Conservation (phyloP, 2,888 invertebrate species). For the Ectemnius cavifrons region DNA sequence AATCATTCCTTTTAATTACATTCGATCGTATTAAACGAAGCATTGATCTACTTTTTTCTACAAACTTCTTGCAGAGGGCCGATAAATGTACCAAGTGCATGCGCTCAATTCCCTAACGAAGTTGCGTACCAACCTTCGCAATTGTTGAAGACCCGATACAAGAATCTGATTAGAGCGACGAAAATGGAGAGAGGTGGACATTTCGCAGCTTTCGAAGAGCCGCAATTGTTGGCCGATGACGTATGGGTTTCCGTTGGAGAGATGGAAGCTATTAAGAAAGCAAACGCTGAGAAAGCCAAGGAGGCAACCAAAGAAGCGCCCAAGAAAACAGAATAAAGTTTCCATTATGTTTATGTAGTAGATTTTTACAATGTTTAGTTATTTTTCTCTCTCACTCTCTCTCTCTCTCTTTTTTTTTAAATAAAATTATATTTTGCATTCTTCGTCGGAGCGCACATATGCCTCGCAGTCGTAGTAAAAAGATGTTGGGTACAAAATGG, state of each 20-base stretch:
- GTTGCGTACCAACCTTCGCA: conserved; percentile 81
- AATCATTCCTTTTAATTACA: too few species aligned
- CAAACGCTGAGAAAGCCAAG: not conserved
- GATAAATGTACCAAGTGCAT: conserved; percentile 85
- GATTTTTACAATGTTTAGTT: too few species aligned
- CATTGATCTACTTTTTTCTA: conserved; percentile 75
- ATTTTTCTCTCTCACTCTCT: too few species aligned
- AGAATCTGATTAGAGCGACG: conserved; percentile 84
- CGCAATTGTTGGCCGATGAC: conserved; percentile 85
- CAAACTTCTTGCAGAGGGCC: conserved; percentile 80
- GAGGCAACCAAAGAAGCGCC: too few species aligned
- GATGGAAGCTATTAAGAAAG: not conserved
- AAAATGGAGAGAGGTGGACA: conserved; percentile 88
- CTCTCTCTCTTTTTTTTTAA: too few species aligned
- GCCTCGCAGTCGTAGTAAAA: too few species aligned
- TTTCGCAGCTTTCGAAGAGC: conserved; percentile 91
- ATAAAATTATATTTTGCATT: too few species aligned
- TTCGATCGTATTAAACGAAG: conserved; percentile 62
- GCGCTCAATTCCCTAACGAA: conserved; percentile 87
- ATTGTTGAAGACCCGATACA: conserved; percentile 81
- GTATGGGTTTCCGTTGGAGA: conserved; percentile 78
- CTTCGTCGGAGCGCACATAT: too few species aligned
- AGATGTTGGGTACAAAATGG: not conserved
- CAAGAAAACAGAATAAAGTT: too few species aligned
- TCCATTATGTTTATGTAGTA: too few species aligned